Percentiles rank a stretch among this genome's conserved stretches.
Conservation (phyloP, 2,113 vertebrate species). For the Bufo gargarizans region DNA sequence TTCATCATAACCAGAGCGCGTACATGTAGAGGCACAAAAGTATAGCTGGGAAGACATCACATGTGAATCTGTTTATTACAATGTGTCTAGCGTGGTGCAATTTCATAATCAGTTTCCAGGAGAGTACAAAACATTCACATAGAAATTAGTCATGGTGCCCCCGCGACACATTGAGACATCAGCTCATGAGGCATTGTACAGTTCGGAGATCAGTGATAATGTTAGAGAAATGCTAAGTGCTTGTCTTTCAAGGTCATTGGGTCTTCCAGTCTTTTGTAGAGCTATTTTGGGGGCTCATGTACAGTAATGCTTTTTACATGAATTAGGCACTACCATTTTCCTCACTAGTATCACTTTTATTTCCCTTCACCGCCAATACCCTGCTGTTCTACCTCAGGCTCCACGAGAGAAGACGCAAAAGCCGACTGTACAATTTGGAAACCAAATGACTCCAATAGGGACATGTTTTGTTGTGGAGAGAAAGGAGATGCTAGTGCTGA, state of each 20-base stretch:
- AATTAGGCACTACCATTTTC: constrained; percentile 15
- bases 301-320: constrained; percentile 21
- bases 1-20: not conserved
- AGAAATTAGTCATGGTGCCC: constrained; percentile 28
- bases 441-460: constrained; percentile 96
- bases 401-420: constrained; percentile 93
- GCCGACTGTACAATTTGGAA: constrained; percentile 99
- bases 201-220: constrained; percentile 5
- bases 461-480: constrained; percentile 99
- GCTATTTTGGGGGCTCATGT: not conserved
- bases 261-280: not conserved
- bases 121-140: constrained; percentile 56
- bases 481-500: constrained; percentile 81
- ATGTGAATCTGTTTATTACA: constrained; percentile 52
- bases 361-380: constrained; percentile 90
- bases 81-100: constrained; percentile 3
- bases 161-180: not conserved
- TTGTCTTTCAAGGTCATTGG: not conserved
- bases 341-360: constrained; percentile 70
- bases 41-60: not conserved
- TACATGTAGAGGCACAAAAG: not conserved
- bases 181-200: not conserved
- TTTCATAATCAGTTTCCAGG: constrained; percentile 7
- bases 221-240: not conserved
- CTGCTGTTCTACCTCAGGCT: constrained; percentile 90